Percentiles rank a stretch among this genome's conserved stretches.
phyloP scores from a whole-genome alignment of 2,113 vertebrate species.

The Hydrolagus affinis region DNA sequence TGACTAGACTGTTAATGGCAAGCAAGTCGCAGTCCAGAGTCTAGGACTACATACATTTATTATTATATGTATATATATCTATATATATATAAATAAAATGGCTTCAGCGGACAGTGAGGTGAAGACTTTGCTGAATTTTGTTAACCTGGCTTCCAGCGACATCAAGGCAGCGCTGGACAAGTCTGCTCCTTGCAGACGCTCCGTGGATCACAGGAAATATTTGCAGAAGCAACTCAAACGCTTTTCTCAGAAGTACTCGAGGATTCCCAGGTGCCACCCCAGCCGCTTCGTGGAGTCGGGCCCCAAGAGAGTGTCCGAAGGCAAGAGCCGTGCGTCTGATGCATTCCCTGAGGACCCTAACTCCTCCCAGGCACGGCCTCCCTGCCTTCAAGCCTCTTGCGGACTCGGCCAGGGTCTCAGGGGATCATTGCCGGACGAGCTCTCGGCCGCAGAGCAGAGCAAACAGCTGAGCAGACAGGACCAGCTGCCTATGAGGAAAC shows the following conservation, averaged over 20 bases:
- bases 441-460: slow-evolving; percentile 41
- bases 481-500: slow-evolving; percentile 91
- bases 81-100: slow-evolving; percentile 53
- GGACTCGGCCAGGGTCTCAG: slow-evolving; percentile 35
- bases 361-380: not conserved
- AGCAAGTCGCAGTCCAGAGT: not conserved
- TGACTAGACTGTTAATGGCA: not conserved
- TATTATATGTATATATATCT: not conserved
- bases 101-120: slow-evolving; percentile 88
- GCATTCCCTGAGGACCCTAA: slow-evolving; percentile 37
- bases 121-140: slow-evolving; percentile 92
- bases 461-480: slow-evolving; percentile 47
- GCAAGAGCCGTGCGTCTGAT: slow-evolving; percentile 39
- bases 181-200: slow-evolving; percentile 88
- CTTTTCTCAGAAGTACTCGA: slow-evolving; percentile 87
- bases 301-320: slow-evolving; percentile 49
- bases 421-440: slow-evolving; percentile 37
- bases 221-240: slow-evolving; percentile 93
- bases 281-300: slow-evolving; percentile 52
- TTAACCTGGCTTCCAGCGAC: slow-evolving; percentile 93
- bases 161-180: slow-evolving; percentile 96
- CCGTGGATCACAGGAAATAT: slow-evolving; percentile 94
- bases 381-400: slow-evolving; percentile 43
- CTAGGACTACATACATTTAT: too few relatives aligned
- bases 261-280: slow-evolving; percentile 69